Evolutionary conservation across 2,888 invertebrate genomes (phyloP), one percentile per base, ranked within the genome.

Genomic region (Seira ritae): DNA sequence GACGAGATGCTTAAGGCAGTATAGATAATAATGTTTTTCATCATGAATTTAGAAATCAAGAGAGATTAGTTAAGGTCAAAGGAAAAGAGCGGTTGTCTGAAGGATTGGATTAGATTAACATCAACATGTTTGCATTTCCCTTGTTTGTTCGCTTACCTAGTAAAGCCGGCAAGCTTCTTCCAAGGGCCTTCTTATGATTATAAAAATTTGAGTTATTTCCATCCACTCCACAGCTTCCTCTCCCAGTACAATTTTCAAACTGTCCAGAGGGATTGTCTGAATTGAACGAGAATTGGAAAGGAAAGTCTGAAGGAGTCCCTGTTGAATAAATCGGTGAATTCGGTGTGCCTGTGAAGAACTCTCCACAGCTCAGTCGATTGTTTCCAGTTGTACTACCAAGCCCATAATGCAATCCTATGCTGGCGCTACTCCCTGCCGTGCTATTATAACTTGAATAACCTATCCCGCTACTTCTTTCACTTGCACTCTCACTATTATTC

Each of bases 291-390:
- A 84, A 86, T 17, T 84, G 80, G 70, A 82, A 80, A 37, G 75
- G 79, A 70, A 81, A 79, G 42, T 85, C 85, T 8, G 85, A 71
- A 17, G 86, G 84, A 19, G 85, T 85, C 17, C 72, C 85, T n/a
- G 85, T 81, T 1, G 87, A 85, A 72, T 67, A 85, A 66, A 86
- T 84, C 10, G 87, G 85, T 6, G 87, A 87, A 69, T 85, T 87
- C 60, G 85, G 87, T 50, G 86, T 86, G 20, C 85, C 87, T 23
- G 88, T 86, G 65, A 87, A 89, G 71, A 88, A 89, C 65, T 89
- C 89, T 68, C 89, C 88, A 84, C 89, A 89, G 84, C 89, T 89
- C 31, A 88, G 76, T 68, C 89, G 75, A 85, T 86, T 87, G 55
- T 73, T 84, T 65, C 86, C 84, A 71, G 77, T 60, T 60, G 79